Evolutionary conservation across 2,113 vertebrate genomes (phyloP).

Genomic region (Ammodytes dubius): DNA sequence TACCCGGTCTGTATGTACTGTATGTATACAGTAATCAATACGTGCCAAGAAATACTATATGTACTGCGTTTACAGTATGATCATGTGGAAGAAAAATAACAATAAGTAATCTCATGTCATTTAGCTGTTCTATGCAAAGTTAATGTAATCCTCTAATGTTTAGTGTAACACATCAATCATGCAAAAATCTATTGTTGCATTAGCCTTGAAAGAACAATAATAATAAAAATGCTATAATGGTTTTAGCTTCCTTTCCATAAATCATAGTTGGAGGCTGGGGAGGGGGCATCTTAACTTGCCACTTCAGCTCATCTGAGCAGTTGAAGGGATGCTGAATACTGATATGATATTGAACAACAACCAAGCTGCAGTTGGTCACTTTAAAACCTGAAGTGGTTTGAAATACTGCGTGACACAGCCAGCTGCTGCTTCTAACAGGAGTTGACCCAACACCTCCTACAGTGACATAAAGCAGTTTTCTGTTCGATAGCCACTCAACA

Average conservation of each 20-base stretch:
- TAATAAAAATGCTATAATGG: conserved; percentile 90
- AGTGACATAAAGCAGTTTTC: conserved; percentile 80
- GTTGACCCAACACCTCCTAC: conserved; percentile 78
- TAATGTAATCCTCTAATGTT: conserved; percentile 90
- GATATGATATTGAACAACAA: conserved; percentile 85
- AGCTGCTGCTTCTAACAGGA: conserved; percentile 66
- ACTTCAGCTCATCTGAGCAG: conserved; percentile 85
- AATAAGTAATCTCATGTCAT: conserved; percentile 87
- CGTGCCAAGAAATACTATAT: conserved; percentile 74
- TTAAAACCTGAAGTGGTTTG: conserved; percentile 76
- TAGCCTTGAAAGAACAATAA: conserved; percentile 90
- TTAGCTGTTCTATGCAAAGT: conserved; percentile 88
- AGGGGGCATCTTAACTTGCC: conserved; percentile 83
- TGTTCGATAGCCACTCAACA: conserved; percentile 83
- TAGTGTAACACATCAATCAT: conserved; percentile 88
- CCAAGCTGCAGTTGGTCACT: conserved; percentile 73
- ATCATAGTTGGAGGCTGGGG: conserved; percentile 79
- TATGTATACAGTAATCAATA: conserved; percentile 72
- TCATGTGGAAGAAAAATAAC: conserved; percentile 83
- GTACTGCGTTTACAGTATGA: conserved; percentile 76
- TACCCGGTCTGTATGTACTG: conserved; percentile 36
- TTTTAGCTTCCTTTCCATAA: conserved; percentile 88
- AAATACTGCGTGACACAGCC: conserved; percentile 74
- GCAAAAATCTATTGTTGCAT: conserved; percentile 90
- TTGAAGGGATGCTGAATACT: conserved; percentile 83